Percentiles rank a stretch among this genome's conserved stretches.
phyloP scores from a whole-genome alignment of 2,797 vertebrate genomes.

The Poeciliopsis paucimaculata region DNA sequence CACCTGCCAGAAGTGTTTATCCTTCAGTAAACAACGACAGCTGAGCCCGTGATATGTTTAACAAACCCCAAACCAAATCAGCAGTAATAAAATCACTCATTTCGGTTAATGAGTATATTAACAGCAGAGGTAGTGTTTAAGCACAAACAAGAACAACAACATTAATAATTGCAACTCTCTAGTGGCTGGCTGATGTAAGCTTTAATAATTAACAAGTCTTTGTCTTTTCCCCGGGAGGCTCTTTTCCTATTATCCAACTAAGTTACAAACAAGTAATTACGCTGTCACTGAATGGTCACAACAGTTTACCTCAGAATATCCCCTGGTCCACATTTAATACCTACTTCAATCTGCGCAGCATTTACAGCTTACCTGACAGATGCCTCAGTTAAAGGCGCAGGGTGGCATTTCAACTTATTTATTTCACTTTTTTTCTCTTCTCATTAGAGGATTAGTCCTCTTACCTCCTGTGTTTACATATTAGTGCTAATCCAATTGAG shows the following conservation, averaged over 20 bases:
- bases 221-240: constrained; percentile 84
- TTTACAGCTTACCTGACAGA: constrained; percentile 70
- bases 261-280: constrained; percentile 86
- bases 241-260: constrained; percentile 83
- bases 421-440: constrained; percentile 76
- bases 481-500: constrained; percentile 90
- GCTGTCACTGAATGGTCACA: constrained; percentile 83
- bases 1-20: constrained; percentile 59
- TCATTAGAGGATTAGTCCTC: constrained; percentile 87
- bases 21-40: constrained; percentile 72
- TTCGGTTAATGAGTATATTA: constrained; percentile 88
- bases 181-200: constrained; percentile 86
- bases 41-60: constrained; percentile 73
- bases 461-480: constrained; percentile 89
- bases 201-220: constrained; percentile 89
- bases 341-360: constrained; percentile 63
- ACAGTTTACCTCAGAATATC: constrained; percentile 74
- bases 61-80: constrained; percentile 86
- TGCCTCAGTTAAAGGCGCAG: constrained; percentile 70
- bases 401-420: constrained; percentile 83
- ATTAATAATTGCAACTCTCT: constrained; percentile 88
- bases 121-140: constrained; percentile 86
- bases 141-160: constrained; percentile 88
- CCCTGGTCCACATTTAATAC: constrained; percentile 70
- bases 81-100: constrained; percentile 86